A percentile compares a stretch with the other conserved stretches of the same genome.
Conservation (phyloP, 2,797 vertebrate species). For the Epinephelus awoara region DNA sequence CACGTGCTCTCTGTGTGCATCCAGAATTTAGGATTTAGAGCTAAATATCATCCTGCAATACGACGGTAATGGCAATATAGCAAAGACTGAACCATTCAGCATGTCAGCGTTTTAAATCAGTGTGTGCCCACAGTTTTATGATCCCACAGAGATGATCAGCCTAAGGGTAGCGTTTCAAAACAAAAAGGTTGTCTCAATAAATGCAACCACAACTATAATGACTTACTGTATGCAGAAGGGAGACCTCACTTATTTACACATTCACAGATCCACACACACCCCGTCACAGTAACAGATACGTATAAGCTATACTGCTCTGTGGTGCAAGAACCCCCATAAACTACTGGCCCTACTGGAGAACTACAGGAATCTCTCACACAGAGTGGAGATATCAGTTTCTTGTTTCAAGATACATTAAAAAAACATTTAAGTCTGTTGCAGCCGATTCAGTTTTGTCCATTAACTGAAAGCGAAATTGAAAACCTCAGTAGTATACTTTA, state of each 20-base stretch:
- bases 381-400: background rate
- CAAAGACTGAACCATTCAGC: background rate
- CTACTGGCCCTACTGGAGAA: background rate
- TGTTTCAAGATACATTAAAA: constrained; percentile 26
- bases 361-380: background rate
- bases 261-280: background rate
- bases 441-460: constrained; percentile 2
- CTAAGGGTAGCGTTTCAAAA: background rate
- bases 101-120: background rate
- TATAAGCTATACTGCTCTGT: background rate
- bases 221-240: background rate
- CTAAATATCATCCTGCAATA: background rate
- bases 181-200: background rate
- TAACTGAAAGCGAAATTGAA: background rate
- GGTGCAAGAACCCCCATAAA: background rate
- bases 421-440: background rate
- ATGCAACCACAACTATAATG: background rate
- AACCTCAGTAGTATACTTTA: background rate
- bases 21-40: background rate
- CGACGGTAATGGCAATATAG: too few relatives aligned
- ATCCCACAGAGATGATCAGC: background rate
- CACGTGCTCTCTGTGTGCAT: background rate
- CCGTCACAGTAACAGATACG: background rate
- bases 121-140: background rate
- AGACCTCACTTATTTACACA: background rate